Conservation (phyloP, 2,888 invertebrate genomes). For the Halictus ligatus region DNA sequence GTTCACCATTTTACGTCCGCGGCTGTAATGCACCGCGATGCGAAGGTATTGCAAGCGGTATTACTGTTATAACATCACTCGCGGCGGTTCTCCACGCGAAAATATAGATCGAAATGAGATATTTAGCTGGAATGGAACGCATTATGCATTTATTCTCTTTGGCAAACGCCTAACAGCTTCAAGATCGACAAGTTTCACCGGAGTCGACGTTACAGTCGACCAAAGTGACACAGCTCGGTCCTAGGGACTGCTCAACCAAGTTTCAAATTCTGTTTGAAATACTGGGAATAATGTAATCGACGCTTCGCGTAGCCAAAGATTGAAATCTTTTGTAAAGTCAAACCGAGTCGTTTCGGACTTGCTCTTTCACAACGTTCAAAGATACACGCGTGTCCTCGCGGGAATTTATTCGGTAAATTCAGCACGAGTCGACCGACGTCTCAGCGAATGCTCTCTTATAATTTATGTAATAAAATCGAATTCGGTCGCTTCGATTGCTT, state of each 20-base stretch:
- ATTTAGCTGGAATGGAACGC: background rate
- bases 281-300: background rate
- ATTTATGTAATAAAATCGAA: background rate
- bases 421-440: background rate
- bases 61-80: background rate
- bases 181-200: background rate
- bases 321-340: background rate
- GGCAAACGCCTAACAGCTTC: background rate
- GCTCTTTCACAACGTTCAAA: background rate
- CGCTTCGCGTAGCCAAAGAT: background rate
- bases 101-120: background rate
- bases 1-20: background rate
- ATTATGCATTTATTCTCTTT: background rate
- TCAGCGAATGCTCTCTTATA: background rate
- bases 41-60: background rate
- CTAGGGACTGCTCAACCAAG: background rate
- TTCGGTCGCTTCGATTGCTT: background rate
- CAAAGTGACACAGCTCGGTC: background rate
- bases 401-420: background rate
- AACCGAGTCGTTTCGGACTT: background rate
- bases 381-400: background rate
- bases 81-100: background rate
- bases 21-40: background rate
- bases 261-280: background rate
- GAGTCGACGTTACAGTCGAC: background rate